These are phyloP conservation scores for Barypeithes pellucidus DNA, from an alignment of 2,888 invertebrate species.

Conservation along the genomic window DNA sequence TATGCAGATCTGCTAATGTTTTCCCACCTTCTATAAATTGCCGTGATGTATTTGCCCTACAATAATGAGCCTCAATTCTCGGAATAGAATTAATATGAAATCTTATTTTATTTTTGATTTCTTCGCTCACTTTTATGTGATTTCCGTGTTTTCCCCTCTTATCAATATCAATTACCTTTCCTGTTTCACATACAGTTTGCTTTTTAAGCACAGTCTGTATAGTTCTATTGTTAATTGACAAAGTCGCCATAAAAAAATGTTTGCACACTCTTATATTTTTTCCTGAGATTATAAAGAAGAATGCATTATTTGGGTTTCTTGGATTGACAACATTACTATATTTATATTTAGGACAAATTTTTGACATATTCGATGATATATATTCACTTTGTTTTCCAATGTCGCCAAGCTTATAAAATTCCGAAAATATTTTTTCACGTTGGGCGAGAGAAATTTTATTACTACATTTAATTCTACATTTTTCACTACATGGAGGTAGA, in stretches of 20 bases:
- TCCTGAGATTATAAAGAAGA: constrained; percentile 2
- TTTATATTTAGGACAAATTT: constrained; percentile 16
- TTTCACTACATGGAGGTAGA: too few species aligned
- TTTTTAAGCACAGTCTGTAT: constrained; percentile 23
- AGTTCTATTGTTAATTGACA: constrained; percentile 18
- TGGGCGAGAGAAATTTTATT: too few species aligned
- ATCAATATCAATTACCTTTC: constrained; percentile 18
- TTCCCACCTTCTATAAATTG: constrained; percentile 31
- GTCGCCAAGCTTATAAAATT: too few species aligned
- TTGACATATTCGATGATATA: constrained; percentile 4
- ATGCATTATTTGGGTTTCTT: constrained; percentile 31
- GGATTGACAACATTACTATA: background rate
- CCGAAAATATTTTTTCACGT: too few species aligned
- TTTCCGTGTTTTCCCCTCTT: constrained; percentile 24
- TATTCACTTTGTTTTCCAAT: too few species aligned
- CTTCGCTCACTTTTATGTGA: constrained; percentile 8
- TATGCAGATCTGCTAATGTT: constrained; percentile 27
- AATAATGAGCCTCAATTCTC: constrained; percentile 30
- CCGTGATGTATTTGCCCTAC: background rate
- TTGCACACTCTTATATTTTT: constrained; percentile 7
- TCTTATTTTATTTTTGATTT: constrained; percentile 16
- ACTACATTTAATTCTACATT: too few species aligned
- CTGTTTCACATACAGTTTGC: constrained; percentile 19
- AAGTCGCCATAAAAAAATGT: constrained; percentile 22
- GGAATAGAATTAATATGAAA: constrained; percentile 27